Percentiles rank a stretch among this genome's conserved stretches.
phyloP scores from a whole-genome alignment of 2,113 vertebrate genomes.

The Pomatostomus ruficeps region DNA sequence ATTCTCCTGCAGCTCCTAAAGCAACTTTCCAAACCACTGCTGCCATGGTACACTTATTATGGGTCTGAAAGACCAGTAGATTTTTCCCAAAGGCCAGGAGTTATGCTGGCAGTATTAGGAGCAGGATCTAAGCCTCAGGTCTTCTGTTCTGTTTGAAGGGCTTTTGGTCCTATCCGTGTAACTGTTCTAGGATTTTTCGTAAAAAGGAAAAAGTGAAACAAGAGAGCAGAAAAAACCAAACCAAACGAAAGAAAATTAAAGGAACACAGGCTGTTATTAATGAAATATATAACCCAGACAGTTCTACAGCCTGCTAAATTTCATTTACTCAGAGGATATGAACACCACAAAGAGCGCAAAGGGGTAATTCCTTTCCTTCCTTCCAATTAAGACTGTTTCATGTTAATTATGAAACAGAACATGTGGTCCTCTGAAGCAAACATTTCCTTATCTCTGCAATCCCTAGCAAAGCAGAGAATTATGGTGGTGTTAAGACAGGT shows the following conservation, averaged over 20 bases:
- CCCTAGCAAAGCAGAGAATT: background rate
- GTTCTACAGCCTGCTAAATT: background rate
- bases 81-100: background rate
- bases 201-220: background rate
- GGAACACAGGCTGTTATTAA: background rate
- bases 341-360: background rate
- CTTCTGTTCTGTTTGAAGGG: background rate
- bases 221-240: background rate
- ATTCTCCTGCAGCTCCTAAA: background rate
- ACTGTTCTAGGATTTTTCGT: background rate
- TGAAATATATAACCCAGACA: background rate
- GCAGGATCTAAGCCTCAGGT: background rate
- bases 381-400: background rate
- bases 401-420: background rate
- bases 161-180: background rate
- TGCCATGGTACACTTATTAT: background rate
- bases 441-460: background rate
- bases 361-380: background rate
- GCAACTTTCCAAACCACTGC: background rate
- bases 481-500: background rate
- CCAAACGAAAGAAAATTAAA: background rate
- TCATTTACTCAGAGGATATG: background rate
- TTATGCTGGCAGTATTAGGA: background rate
- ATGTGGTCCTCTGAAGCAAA: background rate
- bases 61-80: background rate